phyloP scores from a whole-genome alignment of 2,113 vertebrate species.

The Charina bottae region DNA sequence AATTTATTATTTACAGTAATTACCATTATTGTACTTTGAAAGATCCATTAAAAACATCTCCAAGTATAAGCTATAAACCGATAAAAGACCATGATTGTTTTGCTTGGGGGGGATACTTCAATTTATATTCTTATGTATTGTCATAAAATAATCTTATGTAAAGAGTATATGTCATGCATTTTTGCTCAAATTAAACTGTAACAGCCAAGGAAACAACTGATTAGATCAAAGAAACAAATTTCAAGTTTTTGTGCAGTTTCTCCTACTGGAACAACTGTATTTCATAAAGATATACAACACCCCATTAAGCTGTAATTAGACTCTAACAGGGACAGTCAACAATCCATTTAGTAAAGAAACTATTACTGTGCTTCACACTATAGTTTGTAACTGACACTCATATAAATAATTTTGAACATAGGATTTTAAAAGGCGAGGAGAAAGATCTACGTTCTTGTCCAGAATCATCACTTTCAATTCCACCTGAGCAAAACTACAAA shows the following conservation, averaged over 20 bases:
- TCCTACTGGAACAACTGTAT: slow-evolving; percentile 27
- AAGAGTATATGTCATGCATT: not conserved
- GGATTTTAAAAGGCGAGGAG: slow-evolving; percentile 47
- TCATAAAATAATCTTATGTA: not conserved
- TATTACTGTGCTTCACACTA: slow-evolving; percentile 38
- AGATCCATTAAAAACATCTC: not conserved
- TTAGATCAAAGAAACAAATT: slow-evolving; percentile 17
- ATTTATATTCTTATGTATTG: not conserved
- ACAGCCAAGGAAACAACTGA: not conserved
- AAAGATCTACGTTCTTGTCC: slow-evolving; percentile 39
- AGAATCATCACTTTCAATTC: slow-evolving; percentile 44
- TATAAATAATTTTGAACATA: slow-evolving; percentile 55
- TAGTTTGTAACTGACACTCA: slow-evolving; percentile 43
- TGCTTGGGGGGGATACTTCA: not conserved
- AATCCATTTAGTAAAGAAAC: slow-evolving; percentile 54
- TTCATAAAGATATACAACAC: slow-evolving; percentile 62
- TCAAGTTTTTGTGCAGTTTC: slow-evolving; percentile 13
- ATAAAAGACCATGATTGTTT: not conserved
- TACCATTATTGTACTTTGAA: not conserved
- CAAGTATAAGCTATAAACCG: too few relatives aligned
- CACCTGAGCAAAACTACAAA: slow-evolving; percentile 32
- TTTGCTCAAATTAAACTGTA: not conserved
- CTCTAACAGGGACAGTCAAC: slow-evolving; percentile 61
- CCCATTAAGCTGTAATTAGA: slow-evolving; percentile 67
- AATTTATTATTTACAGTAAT: not conserved